phyloP scores from a whole-genome alignment of 1,140 invertebrate genomes.

The Chionoecetes opilio region DNA sequence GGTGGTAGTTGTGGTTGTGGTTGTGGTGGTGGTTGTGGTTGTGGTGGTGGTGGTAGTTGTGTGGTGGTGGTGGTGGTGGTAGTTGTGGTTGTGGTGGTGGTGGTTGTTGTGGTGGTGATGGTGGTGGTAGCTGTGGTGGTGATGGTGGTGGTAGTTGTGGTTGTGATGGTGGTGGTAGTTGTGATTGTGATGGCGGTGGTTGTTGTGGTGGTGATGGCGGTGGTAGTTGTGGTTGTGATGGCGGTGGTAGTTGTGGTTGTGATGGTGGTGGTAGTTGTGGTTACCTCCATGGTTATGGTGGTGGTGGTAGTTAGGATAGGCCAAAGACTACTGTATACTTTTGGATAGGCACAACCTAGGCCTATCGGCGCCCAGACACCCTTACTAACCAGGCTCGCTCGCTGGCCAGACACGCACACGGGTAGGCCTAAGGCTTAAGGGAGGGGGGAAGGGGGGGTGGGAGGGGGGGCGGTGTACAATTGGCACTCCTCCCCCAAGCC shows the following conservation, averaged over 20 bases:
- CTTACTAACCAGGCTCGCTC: conserved; percentile 63
- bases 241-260: not conserved
- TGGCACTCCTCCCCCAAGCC: conserved; percentile 43
- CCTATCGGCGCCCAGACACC: conserved; percentile 52
- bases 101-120: not conserved
- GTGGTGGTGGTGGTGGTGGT: not conserved
- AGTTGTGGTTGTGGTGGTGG: not conserved
- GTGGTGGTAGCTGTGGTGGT: too few species aligned
- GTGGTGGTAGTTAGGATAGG: not conserved
- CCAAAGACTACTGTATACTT: not conserved
- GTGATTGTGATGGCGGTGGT: too few species aligned
- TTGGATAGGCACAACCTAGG: conserved; percentile 45
- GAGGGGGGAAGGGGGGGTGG: not conserved
- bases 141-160: not conserved
- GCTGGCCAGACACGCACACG: conserved; percentile 66
- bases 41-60: too few species aligned
- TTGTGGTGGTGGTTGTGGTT: not conserved
- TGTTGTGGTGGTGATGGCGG: too few species aligned
- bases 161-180: not conserved
- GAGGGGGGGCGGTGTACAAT: not conserved
- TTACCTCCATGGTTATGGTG: too few species aligned
- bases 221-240: too few species aligned
- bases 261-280: not conserved
- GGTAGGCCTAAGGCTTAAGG: conserved; percentile 63
- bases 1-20: not conserved